Evolutionary conservation across 2,888 invertebrate genomes (phyloP), one percentile per base, ranked within the genome.

Genomic region (Argynnis bischoffii): DNA sequence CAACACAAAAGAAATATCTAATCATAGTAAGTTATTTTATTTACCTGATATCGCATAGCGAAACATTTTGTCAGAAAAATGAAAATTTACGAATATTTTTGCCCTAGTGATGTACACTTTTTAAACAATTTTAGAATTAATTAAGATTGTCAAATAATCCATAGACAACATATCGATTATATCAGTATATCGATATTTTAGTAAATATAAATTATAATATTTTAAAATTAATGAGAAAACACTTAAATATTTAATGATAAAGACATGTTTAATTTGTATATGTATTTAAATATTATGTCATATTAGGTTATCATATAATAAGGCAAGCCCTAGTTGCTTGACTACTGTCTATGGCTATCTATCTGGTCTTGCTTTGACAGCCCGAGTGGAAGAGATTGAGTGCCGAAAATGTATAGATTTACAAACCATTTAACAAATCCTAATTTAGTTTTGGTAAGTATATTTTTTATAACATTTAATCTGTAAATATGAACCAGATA

Each of bases 391-490:
- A 80, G 85, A 84, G 82, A 81, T 85, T 86, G 81, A 75, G 82
- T 86, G 85, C 85, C 87, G 87, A 91, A 92, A 91, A 92, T 92
- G 92, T 90, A 87, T 73, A 90, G 86, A 91, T 88, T 92, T 83
- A 85, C 88, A 72, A 89, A 85, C 75, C 84, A 87, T 83, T 81
- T 92, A 83, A 72, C 85, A 74, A 89, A 87, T 83, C 72, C 85
- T 77, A 87, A 85, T 80, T 83, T 91, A 76, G 81, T 90, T 79
- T 85, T 92, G 88, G 90, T 90, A 85, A 70, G 87, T 88, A 61
- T 18, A 3, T 77, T 67, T 73, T 59, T 46, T 59, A 5, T 13
- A 21, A 35, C 51, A 65, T 35, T 18, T 11, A 48, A 31, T 14
- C 50, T n/a, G 3, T 1, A 1, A 41, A 35, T 15, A 2, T n/a